These are phyloP conservation scores for Siphamia tubifer DNA, from an alignment of 2,113 vertebrate species.

Conservation along the genomic window DNA sequence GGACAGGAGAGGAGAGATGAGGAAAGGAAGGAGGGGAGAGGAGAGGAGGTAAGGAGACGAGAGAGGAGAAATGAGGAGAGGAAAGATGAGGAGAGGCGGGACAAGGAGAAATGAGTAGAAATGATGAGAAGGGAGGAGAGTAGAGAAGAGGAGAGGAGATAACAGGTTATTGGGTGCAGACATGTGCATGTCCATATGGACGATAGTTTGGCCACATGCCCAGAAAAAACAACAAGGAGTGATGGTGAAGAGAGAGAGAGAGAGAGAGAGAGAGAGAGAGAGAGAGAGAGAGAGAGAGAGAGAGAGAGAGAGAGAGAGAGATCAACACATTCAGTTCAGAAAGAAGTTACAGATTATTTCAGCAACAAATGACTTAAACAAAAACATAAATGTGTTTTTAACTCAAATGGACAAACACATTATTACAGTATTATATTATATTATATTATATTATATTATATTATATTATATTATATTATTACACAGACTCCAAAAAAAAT, in stretches of 20 bases:
- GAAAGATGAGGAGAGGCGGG: neutral
- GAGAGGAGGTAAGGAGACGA: neutral
- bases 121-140: neutral
- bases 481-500: no score
- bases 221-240: constrained; percentile 28
- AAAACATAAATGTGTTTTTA: no score
- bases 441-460: no score
- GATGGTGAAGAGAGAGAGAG: constrained; percentile 21
- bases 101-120: constrained; percentile 15
- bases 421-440: no score
- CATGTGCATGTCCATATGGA: constrained; percentile 22
- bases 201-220: constrained; percentile 40
- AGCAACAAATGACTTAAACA: neutral
- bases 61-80: neutral
- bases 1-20: neutral
- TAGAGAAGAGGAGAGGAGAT: constrained; percentile 8
- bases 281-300: constrained; percentile 19
- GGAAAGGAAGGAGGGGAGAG: neutral
- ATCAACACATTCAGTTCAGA: neutral
- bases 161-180: constrained; percentile 28
- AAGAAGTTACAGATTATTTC: neutral
- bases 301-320: constrained; percentile 10
- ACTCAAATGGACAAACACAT: no score
- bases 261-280: constrained; percentile 9
- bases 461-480: no score